A percentile compares a stretch with the other conserved stretches of the same genome.
phyloP scores from a whole-genome alignment of 2,797 vertebrate genomes.

The Buceros bicornis region DNA sequence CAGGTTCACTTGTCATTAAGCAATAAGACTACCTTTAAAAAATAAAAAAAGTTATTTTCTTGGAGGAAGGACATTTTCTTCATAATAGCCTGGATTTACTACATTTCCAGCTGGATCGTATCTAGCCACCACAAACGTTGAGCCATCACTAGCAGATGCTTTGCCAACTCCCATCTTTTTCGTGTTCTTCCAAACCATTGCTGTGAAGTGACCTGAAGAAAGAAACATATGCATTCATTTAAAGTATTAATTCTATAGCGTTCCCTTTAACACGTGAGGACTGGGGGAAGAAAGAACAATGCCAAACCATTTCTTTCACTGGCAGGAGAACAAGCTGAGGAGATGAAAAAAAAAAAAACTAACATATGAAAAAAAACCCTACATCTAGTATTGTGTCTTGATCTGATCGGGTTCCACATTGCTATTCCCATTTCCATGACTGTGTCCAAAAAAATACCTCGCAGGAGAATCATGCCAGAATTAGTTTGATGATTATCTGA shows the following conservation, averaged over 20 bases:
- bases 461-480: background rate
- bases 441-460: background rate
- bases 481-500: background rate
- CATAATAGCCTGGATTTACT: conserved; percentile 94
- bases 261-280: background rate
- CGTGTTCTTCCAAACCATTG: conserved; percentile 96
- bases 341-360: background rate
- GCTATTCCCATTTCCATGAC: background rate
- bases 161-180: conserved; percentile 94
- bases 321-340: background rate
- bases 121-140: conserved; percentile 96
- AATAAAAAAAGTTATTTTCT: conserved; percentile 77
- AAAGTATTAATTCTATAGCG: background rate
- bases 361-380: too few relatives aligned
- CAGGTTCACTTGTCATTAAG: conserved; percentile 14
- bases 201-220: conserved; percentile 93
- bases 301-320: background rate
- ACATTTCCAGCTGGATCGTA: conserved; percentile 96
- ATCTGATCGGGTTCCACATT: background rate
- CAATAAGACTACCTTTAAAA: background rate
- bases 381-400: background rate
- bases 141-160: conserved; percentile 91
- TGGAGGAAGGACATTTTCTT: conserved; percentile 92
- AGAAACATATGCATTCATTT: background rate
- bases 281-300: background rate